Conservation (phyloP, 2,888 invertebrate genomes). For the Opisthograptis luteolata region DNA sequence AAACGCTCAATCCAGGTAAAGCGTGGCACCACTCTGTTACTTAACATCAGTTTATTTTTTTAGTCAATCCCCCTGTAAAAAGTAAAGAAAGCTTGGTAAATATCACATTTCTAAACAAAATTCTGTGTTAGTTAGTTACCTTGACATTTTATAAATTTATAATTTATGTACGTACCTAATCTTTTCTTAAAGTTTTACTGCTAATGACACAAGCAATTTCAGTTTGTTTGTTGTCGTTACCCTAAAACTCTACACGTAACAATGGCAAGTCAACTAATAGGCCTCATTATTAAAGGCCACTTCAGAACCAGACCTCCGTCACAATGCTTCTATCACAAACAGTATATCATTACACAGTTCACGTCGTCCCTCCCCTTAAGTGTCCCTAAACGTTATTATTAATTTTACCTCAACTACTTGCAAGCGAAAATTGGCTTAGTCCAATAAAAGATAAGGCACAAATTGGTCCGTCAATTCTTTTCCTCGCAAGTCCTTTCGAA, state of each 20-base stretch:
- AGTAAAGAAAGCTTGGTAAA: too few species aligned
- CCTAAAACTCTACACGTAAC: conserved; percentile 47
- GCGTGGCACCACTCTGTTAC: too few species aligned
- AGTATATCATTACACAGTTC: conserved; percentile 49
- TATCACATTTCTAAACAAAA: too few species aligned
- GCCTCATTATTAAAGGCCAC: conserved; percentile 58
- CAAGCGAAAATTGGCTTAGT: conserved; percentile 52
- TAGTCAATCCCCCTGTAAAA: too few species aligned
- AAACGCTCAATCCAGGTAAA: too few species aligned
- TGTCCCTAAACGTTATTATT: conserved; percentile 71
- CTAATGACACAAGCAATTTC: conserved; percentile 3
- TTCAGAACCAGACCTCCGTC: conserved; percentile 60
- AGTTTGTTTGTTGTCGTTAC: conserved; percentile 11
- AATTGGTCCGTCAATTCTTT: conserved; percentile 52
- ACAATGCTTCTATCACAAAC: conserved; percentile 59
- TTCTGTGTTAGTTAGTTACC: too few species aligned
- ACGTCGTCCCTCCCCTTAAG: conserved; percentile 65
- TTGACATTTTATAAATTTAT: neutral
- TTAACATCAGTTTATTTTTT: too few species aligned
- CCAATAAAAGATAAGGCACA: conserved; percentile 53
- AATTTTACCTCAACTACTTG: conserved; percentile 52
- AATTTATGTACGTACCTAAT: neutral
- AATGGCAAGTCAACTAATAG: conserved; percentile 57
- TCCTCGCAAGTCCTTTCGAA: conserved; percentile 57
- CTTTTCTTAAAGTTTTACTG: neutral